Evolutionary conservation across 2,888 invertebrate species (phyloP), one percentile per base, ranked within the genome.

Genomic region (Labia minor): DNA sequence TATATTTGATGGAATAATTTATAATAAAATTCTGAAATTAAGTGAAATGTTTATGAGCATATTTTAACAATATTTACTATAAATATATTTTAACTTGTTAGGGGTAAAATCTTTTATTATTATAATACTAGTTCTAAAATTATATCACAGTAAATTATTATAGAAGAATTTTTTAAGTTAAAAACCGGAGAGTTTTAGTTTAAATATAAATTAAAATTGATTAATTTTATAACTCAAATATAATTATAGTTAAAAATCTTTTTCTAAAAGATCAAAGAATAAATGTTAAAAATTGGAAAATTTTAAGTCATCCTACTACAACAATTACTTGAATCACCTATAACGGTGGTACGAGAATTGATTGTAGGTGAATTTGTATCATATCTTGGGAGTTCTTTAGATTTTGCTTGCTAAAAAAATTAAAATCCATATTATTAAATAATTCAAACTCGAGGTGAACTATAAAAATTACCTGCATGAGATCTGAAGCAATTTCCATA

Each of bases 401-500:
- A 88, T 77, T 89, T 85, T n/a, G 91, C 91, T 84, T 91, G 91
- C 85, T 89, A 80, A 16, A 81, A 82, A 72, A 67, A 67, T 62
- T 68, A n/a, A 66, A 67, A 66, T 11, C 16, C 64, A 11, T 68
- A 14, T 33, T 19, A 19, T 19, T 26, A 6, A 26, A 26, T 26
- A 26, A 26, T 26, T 26, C 3, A 26, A 26, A 8, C 3, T 6
- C 8, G 26, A 26, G 26, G 26, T 8, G 4, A 26, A 6, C 26
- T 8, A 26, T 26, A 26, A 26, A 26, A 26, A 65, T 61, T 78
- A 85, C 86, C 85, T 92, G 92, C 86, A 92, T 92, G 65, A 93
- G 81, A 78, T 90, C 93, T 70, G 89, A 90, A 70, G 97, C 97
- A 73, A 98, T 97, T 80, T 97, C 95, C 85, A 94, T 91, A 78